Base-by-base conservation (phyloP, 1,140 invertebrate genomes). In the Uloborus diversus region DNA sequence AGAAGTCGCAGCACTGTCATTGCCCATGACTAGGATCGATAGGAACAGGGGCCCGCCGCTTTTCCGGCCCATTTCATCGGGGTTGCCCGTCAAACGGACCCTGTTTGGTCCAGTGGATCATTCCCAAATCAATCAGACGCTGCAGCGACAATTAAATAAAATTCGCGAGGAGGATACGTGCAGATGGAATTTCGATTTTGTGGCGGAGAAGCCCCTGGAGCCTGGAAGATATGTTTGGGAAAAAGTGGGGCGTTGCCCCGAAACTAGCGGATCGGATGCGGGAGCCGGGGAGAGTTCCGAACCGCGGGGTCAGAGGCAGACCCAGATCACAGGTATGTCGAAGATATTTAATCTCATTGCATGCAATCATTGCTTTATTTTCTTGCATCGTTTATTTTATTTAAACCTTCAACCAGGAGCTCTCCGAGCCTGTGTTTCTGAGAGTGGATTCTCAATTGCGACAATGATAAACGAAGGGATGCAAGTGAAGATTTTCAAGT, bases 141-240 rank as follows among this genome's bases (percentile, higher is more conserved):
- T 57, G 7, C 32, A 65, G 27, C 57, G 61, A 27, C 33, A 81
- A 30, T 42, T 61, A 11, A 56, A 69, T 23, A 49, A 25, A 23
- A 9, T 27, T 35, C 25, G 33, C 25, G 23, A 66, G 7, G 30
- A 32, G 25, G 76, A 79, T 35, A 42, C 23, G 27, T 49, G 51
- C 28, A 35, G 62, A 23, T 82, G 82, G 82, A 81, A 81, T 51
- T 82, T 82, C 42, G 82, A 82, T 71, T 82, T 82, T n/a, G 27
- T 65, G n/a, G 37, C 17, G 5, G 80, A 75, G 32, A 61, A 28
- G 27, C 82, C 82, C 28, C 42, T 81, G 51, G 20, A 30, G 0
- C n/a, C 59, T 28, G 80, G 80, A 20, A 73, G 80, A 13, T 82
- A 37, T 33, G 68, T 78, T 11, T 82, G 82, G 82, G 51, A 27